phyloP scores from a whole-genome alignment of 2,888 invertebrate species.

The Sarcophaga rosellei region DNA sequence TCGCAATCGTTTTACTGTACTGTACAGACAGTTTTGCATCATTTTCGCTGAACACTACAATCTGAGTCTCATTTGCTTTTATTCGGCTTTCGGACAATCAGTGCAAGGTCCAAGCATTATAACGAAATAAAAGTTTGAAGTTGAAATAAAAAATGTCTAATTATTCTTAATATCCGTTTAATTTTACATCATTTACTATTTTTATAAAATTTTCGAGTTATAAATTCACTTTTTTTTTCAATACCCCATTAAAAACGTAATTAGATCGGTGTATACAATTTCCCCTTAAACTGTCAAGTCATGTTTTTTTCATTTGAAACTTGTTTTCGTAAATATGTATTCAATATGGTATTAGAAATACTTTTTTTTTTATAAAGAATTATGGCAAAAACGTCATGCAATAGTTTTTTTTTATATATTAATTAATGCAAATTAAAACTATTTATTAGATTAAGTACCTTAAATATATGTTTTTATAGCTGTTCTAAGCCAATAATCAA shows the following conservation, averaged over 20 bases:
- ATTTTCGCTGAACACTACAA: too few relatives aligned
- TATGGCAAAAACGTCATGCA: neutral
- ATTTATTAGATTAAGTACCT: slow-evolving; percentile 10
- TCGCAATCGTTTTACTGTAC: too few relatives aligned
- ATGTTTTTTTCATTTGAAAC: neutral
- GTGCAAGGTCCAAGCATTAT: too few relatives aligned
- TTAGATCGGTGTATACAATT: neutral
- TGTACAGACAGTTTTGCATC: too few relatives aligned
- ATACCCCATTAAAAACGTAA: neutral
- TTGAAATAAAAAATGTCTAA: neutral
- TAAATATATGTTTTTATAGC: slow-evolving; percentile 21
- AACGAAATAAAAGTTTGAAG: too few relatives aligned
- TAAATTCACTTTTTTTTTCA: neutral
- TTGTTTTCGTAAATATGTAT: slow-evolving; percentile 1
- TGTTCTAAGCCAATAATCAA: slow-evolving; percentile 34
- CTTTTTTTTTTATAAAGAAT: neutral
- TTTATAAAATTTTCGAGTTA: neutral
- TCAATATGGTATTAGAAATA: neutral
- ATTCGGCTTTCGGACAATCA: too few relatives aligned
- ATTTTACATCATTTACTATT: neutral
- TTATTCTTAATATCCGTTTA: neutral
- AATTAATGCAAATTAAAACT: slow-evolving; percentile 31
- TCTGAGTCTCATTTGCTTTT: too few relatives aligned
- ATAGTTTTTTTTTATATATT: neutral
- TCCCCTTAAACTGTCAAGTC: neutral